phyloP scores from a whole-genome alignment of 1,140 invertebrate species.

The Zaprionus capensis region DNA sequence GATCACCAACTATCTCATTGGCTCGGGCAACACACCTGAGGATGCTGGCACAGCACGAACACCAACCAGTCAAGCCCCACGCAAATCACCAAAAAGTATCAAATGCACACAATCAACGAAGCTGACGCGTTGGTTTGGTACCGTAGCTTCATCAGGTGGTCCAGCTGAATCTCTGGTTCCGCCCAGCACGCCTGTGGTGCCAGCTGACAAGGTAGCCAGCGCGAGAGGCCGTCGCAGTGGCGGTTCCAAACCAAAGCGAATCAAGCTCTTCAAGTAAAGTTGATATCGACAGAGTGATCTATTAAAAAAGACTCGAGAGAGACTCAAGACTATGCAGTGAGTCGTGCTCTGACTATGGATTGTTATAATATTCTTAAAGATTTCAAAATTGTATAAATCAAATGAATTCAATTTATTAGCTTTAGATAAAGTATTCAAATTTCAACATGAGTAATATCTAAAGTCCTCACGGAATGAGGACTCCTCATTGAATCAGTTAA shows the following conservation, averaged over 20 bases:
- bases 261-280: conserved; percentile 62
- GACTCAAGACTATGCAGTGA: conserved; percentile 38
- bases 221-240: conserved; percentile 52
- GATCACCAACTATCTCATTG: conserved; percentile 78
- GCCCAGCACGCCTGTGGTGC: conserved; percentile 51
- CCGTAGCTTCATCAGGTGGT: conserved; percentile 20
- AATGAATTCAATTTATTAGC: background rate
- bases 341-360: conserved; percentile 15
- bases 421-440: background rate
- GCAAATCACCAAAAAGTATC: conserved; percentile 68
- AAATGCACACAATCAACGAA: conserved; percentile 72
- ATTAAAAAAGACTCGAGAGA: conserved; percentile 46
- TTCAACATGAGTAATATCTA: background rate
- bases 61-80: conserved; percentile 22
- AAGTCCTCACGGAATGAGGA: conserved; percentile 3
- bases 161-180: conserved; percentile 51
- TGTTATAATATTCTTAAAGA: conserved; percentile 2
- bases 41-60: conserved; percentile 27
- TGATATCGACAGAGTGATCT: background rate
- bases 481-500: background rate
- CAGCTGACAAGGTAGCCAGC: conserved; percentile 40
- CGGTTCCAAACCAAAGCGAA: conserved; percentile 56
- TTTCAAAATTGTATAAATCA: background rate
- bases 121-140: conserved; percentile 76
- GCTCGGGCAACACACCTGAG: conserved; percentile 51